These are phyloP conservation scores for Pangasianodon gigas DNA, from an alignment of 2,113 vertebrate genomes.

Conservation along the genomic window DNA sequence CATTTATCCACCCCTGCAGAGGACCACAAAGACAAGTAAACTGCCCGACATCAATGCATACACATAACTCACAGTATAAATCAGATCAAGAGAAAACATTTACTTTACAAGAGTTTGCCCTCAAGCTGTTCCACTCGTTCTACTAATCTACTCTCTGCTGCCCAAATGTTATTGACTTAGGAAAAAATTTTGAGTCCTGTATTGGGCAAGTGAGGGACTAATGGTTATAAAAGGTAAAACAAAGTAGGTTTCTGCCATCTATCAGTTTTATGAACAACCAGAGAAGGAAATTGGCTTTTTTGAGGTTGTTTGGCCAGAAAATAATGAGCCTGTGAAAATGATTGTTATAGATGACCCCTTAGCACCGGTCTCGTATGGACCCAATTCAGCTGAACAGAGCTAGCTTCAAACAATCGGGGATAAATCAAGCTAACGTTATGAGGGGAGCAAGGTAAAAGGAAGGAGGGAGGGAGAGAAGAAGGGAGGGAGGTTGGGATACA, in stretches of 20 bases:
- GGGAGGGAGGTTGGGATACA: slow-evolving; percentile 65
- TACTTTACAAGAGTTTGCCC: slow-evolving; percentile 62
- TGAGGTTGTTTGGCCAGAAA: slow-evolving; percentile 66
- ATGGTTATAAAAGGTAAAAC: slow-evolving; percentile 67
- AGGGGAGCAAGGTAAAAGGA: slow-evolving; percentile 54
- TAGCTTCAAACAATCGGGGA: slow-evolving; percentile 72
- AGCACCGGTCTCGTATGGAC: slow-evolving; percentile 69
- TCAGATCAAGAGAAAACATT: slow-evolving; percentile 57
- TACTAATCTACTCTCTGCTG: neutral
- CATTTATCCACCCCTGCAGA: neutral
- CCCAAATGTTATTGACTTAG: slow-evolving; percentile 61
- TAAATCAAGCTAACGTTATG: slow-evolving; percentile 74
- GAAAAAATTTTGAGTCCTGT: slow-evolving; percentile 66
- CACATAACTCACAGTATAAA: slow-evolving; percentile 61
- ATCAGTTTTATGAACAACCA: slow-evolving; percentile 78
- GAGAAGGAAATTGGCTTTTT: slow-evolving; percentile 74
- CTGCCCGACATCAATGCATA: slow-evolving; percentile 58
- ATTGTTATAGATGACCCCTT: slow-evolving; percentile 76
- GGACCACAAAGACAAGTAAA: neutral
- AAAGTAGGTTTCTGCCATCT: slow-evolving; percentile 74
- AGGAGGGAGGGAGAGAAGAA: slow-evolving; percentile 61
- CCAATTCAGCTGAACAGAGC: slow-evolving; percentile 65
- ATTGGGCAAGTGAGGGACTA: slow-evolving; percentile 60
- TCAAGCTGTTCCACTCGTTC: slow-evolving; percentile 66
- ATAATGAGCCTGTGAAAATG: slow-evolving; percentile 77